phyloP scores from a whole-genome alignment of 2,113 vertebrate species.

The Naja naja region DNA sequence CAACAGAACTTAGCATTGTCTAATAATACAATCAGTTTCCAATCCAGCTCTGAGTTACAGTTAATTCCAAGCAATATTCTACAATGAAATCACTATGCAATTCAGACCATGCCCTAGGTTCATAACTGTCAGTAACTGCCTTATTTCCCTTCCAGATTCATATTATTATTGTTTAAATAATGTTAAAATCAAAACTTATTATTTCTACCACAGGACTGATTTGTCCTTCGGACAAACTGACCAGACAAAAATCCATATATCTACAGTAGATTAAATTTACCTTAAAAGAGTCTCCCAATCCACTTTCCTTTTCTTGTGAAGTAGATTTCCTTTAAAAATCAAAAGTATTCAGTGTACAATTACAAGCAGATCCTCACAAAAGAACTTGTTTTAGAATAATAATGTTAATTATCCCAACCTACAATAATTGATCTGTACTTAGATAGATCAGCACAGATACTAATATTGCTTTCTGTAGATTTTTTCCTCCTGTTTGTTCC shows the following conservation, averaged over 20 bases:
- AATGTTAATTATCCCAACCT: not conserved
- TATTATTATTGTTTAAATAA: not conserved
- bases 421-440: constrained; percentile 15
- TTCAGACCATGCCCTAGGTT: not conserved
- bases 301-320: constrained; percentile 49
- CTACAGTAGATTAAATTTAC: constrained; percentile 50
- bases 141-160: not conserved
- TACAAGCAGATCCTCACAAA: not conserved
- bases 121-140: not conserved
- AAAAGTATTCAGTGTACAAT: not conserved
- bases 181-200: not conserved
- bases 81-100: not conserved
- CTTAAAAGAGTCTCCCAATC: constrained; percentile 52
- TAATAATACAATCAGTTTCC: not conserved
- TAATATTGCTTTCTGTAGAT: not conserved
- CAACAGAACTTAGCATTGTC: not conserved
- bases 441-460: not conserved
- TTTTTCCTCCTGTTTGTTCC: not conserved
- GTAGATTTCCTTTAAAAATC: constrained; percentile 55
- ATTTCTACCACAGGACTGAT: not conserved
- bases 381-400: not conserved
- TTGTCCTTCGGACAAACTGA: constrained; percentile 11
- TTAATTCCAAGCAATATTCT: not conserved
- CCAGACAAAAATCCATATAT: not conserved
- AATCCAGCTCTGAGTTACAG: not conserved